Conservation (phyloP, 1,140 invertebrate species). For the Drosophila persimilis region DNA sequence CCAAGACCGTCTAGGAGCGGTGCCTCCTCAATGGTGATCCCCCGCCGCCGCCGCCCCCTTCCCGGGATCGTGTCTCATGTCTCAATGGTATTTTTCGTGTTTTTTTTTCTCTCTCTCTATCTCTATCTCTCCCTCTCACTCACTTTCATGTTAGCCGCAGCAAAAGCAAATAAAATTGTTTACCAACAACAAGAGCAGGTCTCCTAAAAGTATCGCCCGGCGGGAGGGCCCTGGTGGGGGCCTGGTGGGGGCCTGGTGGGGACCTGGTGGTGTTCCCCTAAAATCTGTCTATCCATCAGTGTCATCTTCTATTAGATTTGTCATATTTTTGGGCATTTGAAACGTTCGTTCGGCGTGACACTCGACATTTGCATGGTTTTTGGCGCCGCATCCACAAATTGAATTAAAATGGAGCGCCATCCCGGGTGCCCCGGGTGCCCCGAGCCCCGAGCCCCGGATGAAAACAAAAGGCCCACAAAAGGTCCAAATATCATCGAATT, state of each 20-base stretch:
- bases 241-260: not conserved
- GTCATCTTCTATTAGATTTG: conserved; percentile 51
- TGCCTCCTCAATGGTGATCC: not conserved
- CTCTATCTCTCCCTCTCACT: not conserved
- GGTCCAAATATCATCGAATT: conserved; percentile 45
- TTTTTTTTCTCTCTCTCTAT: conserved; percentile 11
- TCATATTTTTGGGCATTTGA: conserved; percentile 41
- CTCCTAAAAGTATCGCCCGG: not conserved
- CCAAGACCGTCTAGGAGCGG: conserved; percentile 43
- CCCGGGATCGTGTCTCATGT: conserved; percentile 29
- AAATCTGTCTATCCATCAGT: conserved; percentile 46
- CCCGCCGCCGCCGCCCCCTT: not conserved
- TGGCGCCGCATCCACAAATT: conserved; percentile 43
- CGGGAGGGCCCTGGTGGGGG: no score
- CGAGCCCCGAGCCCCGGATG: not conserved
- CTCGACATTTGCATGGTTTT: conserved; percentile 52
- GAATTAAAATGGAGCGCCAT: conserved; percentile 58
- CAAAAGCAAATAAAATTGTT: conserved; percentile 41
- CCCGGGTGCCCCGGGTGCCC: not conserved
- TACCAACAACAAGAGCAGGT: conserved; percentile 5
- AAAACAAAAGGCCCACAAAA: conserved; percentile 20
- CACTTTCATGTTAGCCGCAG: conserved; percentile 22
- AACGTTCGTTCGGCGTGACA: not conserved
- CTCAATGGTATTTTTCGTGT: conserved; percentile 54
- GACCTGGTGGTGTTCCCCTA: conserved; percentile 8